Conservation (phyloP, 1,140 invertebrate species). For the Euglossa dilemma region DNA sequence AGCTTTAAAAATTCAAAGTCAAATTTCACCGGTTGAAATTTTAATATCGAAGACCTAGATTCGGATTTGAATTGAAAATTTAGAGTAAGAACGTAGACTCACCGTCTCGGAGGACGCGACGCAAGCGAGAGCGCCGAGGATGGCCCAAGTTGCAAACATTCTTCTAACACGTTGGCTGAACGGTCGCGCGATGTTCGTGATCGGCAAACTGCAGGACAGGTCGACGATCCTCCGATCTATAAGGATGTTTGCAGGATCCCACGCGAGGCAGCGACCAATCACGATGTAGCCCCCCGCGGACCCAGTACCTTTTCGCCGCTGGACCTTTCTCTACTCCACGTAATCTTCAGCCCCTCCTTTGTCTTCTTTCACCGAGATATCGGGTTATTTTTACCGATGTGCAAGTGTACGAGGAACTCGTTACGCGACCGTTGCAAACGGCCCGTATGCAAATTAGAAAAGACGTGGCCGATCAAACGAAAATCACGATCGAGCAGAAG, state of each 20-base stretch:
- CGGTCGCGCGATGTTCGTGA: neutral
- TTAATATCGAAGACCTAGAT: neutral
- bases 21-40: neutral
- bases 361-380: neutral
- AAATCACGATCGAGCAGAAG: neutral
- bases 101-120: neutral
- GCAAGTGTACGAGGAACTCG: neutral
- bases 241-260: slow-evolving; percentile 39
- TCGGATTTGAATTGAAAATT: neutral
- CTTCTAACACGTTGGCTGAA: neutral
- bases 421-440: neutral
- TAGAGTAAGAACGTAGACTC: neutral
- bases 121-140: neutral
- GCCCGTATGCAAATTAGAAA: too few relatives aligned
- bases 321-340: slow-evolving; percentile 42
- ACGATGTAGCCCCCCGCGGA: too few relatives aligned
- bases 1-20: neutral
- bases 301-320: slow-evolving; percentile 11
- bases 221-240: slow-evolving; percentile 38
- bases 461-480: neutral
- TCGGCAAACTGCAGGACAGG: slow-evolving; percentile 6
- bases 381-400: neutral
- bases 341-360: slow-evolving; percentile 25
- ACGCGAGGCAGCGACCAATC: slow-evolving; percentile 41
- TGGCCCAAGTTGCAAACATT: neutral